Percentiles rank a stretch among this genome's conserved stretches.
phyloP scores from a whole-genome alignment of 2,113 vertebrate species.

The Aplodontia rufa region DNA sequence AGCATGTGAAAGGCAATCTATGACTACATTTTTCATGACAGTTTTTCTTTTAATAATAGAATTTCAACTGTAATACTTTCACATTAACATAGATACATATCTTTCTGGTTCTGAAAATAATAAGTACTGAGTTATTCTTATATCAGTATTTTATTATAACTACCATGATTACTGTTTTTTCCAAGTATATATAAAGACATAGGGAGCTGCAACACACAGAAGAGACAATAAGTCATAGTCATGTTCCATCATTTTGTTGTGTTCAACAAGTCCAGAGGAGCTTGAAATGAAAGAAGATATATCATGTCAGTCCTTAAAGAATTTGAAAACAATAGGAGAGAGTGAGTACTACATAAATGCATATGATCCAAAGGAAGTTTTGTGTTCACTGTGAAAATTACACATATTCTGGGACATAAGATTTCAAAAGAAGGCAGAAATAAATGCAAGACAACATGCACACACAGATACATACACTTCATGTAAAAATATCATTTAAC shows the following conservation, averaged over 20 bases:
- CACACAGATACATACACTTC: background rate
- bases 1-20: conserved; percentile 5
- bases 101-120: conserved; percentile 40
- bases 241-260: background rate
- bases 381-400: background rate
- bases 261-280: conserved; percentile 22
- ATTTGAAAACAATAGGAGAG: conserved; percentile 5
- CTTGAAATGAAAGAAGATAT: conserved; percentile 8
- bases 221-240: background rate
- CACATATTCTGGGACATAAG: background rate
- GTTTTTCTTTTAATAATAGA: conserved; percentile 57
- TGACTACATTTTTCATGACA: conserved; percentile 23
- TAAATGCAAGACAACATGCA: background rate
- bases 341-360: background rate
- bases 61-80: conserved; percentile 34
- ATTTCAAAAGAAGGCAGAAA: conserved; percentile 1
- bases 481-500: background rate
- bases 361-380: background rate
- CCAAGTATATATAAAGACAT: background rate
- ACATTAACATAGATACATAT: background rate
- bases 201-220: conserved; percentile 35
- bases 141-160: conserved; percentile 20
- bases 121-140: conserved; percentile 10
- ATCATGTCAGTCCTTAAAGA: background rate
- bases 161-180: background rate